Evolutionary conservation across 2,888 invertebrate genomes (phyloP), one percentile per base, ranked within the genome.

Genomic region (Ectemnius lituratus): DNA sequence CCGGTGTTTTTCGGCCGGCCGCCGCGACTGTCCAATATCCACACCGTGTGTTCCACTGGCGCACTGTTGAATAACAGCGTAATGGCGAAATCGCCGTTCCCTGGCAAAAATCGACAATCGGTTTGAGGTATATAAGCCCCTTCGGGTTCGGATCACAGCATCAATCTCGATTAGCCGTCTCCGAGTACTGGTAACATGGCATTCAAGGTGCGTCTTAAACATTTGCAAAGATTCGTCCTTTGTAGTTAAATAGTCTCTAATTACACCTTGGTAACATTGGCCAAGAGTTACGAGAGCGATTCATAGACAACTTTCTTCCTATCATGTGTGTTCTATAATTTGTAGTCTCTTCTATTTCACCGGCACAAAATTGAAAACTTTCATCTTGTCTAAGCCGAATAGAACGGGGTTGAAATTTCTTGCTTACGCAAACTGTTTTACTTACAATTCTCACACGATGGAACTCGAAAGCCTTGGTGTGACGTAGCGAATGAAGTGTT

Each of bases 51-150:
- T 62, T 28, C 20, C 5, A 20, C 49, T 27, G 16, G 27, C 59
- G 62, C 66, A 61, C 18, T 67, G 70, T 85, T 84, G 81, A 83
- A 86, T 85, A 87, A 86, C 82, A 74, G 79, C 73, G 79, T 81
- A 80, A 79, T 84, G 84, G 79, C 84, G 85, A 85, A 86, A 87
- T 84, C 81, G 63, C 37, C 11, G 60, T 16, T 18, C 61, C 59
- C 58, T 18, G 11, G 37, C 37, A 72, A 77, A 84, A 86, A 83
- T 76, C 80, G 37, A 56, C 67, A 63, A 69, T 64, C 62, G 69
- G 27, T 64, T 67, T 23, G 18, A 18, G 68, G 80, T 87, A 89
- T 89, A 89, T 88, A 89, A 88, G 77, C 76, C 71, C 67, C 67
- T 61, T 70, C 61, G 80, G 69, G 70, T 68, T 77, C 76, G 70